phyloP scores from a whole-genome alignment of 2,113 vertebrate genomes.

The Lepus europaeus region DNA sequence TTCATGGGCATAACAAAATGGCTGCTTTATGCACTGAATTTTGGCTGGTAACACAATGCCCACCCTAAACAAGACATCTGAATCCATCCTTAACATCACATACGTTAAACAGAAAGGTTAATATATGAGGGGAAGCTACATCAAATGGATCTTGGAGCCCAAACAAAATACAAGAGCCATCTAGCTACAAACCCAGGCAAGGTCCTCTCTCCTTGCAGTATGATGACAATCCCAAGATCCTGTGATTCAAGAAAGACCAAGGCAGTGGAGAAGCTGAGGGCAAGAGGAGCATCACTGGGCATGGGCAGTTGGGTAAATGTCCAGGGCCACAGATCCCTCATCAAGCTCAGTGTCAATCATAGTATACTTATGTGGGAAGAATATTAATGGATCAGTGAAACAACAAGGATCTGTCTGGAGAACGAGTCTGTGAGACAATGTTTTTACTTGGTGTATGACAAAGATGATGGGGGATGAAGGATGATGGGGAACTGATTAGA shows the following conservation, averaged over 20 bases:
- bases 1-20: not conserved
- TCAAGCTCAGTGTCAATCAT: not conserved
- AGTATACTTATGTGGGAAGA: not conserved
- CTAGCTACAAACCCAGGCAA: not conserved
- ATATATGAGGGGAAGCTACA: not conserved
- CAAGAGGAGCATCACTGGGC: not conserved
- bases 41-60: too few relatives aligned
- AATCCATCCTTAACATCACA: too few relatives aligned
- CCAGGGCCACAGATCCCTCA: not conserved
- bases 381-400: not conserved
- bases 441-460: not conserved
- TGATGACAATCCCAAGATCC: too few relatives aligned
- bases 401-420: not conserved
- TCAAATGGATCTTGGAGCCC: not conserved
- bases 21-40: not conserved
- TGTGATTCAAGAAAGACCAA: not conserved
- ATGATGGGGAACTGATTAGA: too few relatives aligned
- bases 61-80: not conserved
- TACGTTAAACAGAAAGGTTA: too few relatives aligned
- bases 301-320: too few relatives aligned
- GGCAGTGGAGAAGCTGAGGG: too few relatives aligned
- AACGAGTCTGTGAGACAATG: not conserved
- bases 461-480: not conserved
- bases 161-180: not conserved
- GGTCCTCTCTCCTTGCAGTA: not conserved